A percentile compares a stretch with the other conserved stretches of the same genome.
Conservation (phyloP, 2,888 invertebrate species). For the Pyrochroa serraticornis region DNA sequence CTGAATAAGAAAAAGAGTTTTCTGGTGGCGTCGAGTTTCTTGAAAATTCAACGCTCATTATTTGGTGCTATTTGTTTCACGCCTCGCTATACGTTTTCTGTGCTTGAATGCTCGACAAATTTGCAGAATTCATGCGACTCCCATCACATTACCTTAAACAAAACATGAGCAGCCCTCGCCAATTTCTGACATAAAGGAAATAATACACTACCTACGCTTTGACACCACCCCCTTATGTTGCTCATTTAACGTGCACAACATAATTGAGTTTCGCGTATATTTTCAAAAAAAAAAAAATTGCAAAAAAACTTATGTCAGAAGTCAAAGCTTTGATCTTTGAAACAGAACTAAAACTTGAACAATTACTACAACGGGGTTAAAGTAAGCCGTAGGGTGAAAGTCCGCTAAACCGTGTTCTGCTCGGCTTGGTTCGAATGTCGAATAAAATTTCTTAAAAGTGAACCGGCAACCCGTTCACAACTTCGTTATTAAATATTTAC, state of each 20-base stretch:
- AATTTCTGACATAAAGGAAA: background rate
- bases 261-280: background rate
- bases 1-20: too few relatives aligned
- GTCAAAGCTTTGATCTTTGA: background rate
- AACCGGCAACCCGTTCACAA: background rate
- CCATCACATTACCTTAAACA: background rate
- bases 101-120: too few relatives aligned
- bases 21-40: too few relatives aligned
- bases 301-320: background rate
- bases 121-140: too few relatives aligned
- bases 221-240: background rate
- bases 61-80: too few relatives aligned
- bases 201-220: background rate
- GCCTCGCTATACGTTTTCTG: too few relatives aligned
- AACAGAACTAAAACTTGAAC: background rate
- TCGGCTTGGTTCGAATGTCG: background rate
- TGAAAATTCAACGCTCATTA: too few relatives aligned
- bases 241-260: background rate
- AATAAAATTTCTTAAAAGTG: background rate
- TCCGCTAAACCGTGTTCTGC: background rate
- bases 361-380: background rate
- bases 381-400: background rate
- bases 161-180: background rate
- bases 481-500: conserved; percentile 3
- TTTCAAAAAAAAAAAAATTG: too few relatives aligned